Conservation (phyloP, 2,797 vertebrate species). For the Limnodromus scolopaceus region DNA sequence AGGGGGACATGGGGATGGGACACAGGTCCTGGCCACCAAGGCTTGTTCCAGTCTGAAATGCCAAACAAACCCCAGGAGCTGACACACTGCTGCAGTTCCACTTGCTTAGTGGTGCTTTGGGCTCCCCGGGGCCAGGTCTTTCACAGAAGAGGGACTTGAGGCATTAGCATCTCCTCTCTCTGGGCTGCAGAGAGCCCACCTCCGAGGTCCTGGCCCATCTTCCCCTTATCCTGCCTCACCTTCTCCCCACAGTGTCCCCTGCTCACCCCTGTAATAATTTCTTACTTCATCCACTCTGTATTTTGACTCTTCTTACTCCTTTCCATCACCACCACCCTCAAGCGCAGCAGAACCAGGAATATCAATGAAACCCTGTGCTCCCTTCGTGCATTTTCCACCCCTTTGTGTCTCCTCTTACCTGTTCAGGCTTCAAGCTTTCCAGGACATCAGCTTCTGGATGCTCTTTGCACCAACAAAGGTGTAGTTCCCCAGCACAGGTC, state of each 20-base stretch:
- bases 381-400: not conserved
- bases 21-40: not conserved
- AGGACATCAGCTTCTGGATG: not conserved
- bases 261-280: not conserved
- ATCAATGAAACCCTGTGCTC: rapidly evolving
- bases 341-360: rapidly evolving
- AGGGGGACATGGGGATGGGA: not conserved
- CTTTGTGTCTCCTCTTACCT: not conserved
- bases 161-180: too few species aligned
- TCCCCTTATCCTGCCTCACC: not conserved
- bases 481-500: not conserved
- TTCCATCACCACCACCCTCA: not conserved
- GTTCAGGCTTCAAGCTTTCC: not conserved
- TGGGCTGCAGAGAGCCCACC: not conserved
- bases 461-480: not conserved
- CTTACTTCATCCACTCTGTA: not conserved
- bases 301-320: not conserved
- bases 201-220: not conserved
- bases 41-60: not conserved
- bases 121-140: rapidly evolving
- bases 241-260: not conserved
- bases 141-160: not conserved
- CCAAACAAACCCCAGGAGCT: not conserved
- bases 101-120: not conserved
- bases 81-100: too few species aligned